These are phyloP conservation scores for Stegastes partitus DNA, from an alignment of 2,113 vertebrate species.

Conservation along the genomic window DNA sequence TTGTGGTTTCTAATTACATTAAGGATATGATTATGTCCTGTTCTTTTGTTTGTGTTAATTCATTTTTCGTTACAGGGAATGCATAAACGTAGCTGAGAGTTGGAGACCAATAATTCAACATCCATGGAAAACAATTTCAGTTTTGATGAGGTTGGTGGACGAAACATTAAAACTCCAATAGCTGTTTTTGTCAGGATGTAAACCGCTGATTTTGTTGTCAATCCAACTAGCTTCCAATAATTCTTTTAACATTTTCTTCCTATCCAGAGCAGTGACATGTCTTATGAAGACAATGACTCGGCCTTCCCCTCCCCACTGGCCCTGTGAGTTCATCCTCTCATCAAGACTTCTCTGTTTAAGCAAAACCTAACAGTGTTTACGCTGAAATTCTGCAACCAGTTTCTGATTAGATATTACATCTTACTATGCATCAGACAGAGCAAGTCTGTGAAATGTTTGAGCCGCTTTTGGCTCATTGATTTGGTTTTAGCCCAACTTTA, in stretches of 20 bases:
- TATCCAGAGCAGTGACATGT: constrained; percentile 81
- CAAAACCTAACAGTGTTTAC: not conserved
- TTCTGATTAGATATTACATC: constrained; percentile 23
- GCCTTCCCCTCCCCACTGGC: constrained; percentile 73
- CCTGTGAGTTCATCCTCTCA: constrained; percentile 74
- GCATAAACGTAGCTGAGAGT: constrained; percentile 67
- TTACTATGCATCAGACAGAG: not conserved
- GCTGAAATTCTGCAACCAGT: constrained; percentile 15
- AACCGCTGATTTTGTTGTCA: no score
- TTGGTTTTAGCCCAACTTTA: not conserved
- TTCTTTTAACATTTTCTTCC: not conserved
- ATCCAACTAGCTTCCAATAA: no score
- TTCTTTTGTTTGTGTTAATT: not conserved
- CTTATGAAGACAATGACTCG: constrained; percentile 77
- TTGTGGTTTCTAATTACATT: not conserved
- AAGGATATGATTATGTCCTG: not conserved
- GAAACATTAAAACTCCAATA: no score
- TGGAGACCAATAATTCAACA: constrained; percentile 40
- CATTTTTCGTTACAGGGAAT: constrained; percentile 70
- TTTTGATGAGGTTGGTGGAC: constrained; percentile 76
- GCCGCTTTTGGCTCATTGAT: not conserved
- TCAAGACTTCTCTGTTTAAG: not conserved
- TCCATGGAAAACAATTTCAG: constrained; percentile 80
- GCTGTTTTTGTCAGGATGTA: not conserved
- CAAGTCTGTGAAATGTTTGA: rapidly evolving